A percentile compares a stretch with the other conserved stretches of the same genome.
Conservation (phyloP, 1,140 invertebrate species). For the Trichoplusia ni region DNA sequence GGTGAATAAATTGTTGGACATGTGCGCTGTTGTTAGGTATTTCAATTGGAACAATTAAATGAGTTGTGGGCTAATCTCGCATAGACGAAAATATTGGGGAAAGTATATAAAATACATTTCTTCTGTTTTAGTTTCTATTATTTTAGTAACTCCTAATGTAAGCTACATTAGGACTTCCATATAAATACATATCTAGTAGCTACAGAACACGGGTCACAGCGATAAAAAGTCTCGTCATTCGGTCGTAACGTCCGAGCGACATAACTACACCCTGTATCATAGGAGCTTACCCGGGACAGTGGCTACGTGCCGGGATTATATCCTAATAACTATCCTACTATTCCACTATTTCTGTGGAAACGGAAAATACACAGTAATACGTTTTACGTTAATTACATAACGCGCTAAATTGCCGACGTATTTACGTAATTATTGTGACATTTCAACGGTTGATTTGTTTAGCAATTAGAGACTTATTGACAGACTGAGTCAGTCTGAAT, state of each 20-base stretch:
- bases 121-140: too few species aligned
- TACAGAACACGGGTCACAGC: too few species aligned
- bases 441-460: neutral
- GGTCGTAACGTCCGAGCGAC: neutral
- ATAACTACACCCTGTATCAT: neutral
- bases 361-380: neutral
- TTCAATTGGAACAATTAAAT: too few species aligned
- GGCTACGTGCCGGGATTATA: neutral
- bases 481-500: too few species aligned
- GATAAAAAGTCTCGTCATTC: too few species aligned
- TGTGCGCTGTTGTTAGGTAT: too few species aligned
- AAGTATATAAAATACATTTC: too few species aligned
- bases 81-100: too few species aligned
- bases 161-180: too few species aligned
- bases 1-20: neutral
- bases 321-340: conserved; percentile 1
- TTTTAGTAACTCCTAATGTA: too few species aligned
- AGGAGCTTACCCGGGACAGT: neutral
- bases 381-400: neutral
- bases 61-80: too few species aligned
- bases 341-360: neutral
- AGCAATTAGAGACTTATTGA: neutral
- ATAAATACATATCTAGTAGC: too few species aligned
- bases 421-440: neutral
- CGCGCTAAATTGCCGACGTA: neutral